Evolutionary conservation across 2,888 invertebrate genomes (phyloP).

Genomic region (Hirtodrosophila trivittata): DNA sequence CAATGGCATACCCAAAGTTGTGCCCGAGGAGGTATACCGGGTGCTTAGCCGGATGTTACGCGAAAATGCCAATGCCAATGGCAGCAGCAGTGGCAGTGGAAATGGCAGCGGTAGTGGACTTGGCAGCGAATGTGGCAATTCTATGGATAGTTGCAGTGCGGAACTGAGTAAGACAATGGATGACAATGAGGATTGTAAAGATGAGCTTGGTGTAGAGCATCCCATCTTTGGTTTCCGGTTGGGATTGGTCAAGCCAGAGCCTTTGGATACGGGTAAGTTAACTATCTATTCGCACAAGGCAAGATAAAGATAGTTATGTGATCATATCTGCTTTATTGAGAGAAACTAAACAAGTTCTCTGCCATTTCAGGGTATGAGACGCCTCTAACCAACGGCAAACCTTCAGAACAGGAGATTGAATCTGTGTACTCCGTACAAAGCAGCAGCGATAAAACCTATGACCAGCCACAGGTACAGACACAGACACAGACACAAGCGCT

Average conservation of each 20-base stretch:
- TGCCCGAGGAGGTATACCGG: slow-evolving; percentile 78
- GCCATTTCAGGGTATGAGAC: slow-evolving; percentile 73
- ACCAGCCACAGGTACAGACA: slow-evolving; percentile 1
- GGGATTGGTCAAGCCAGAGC: slow-evolving; percentile 81
- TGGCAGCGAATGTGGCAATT: slow-evolving; percentile 67
- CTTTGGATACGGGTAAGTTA: slow-evolving; percentile 78
- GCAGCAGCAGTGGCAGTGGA: slow-evolving; percentile 12
- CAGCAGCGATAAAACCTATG: slow-evolving; percentile 2
- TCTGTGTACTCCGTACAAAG: slow-evolving; percentile 34
- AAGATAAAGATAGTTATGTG: too few species aligned
- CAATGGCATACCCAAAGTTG: slow-evolving; percentile 81
- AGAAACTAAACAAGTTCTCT: background rate
- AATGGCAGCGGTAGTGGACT: slow-evolving; percentile 30
- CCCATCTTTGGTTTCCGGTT: slow-evolving; percentile 83
- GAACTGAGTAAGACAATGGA: slow-evolving; percentile 21
- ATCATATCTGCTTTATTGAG: background rate
- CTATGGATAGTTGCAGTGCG: slow-evolving; percentile 65
- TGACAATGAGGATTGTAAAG: slow-evolving; percentile 32
- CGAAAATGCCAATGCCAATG: slow-evolving; percentile 27
- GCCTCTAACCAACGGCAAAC: slow-evolving; percentile 30
- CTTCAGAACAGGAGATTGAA: slow-evolving; percentile 59
- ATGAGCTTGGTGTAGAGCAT: slow-evolving; percentile 72
- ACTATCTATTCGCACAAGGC: too few species aligned
- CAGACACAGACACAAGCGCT: background rate
- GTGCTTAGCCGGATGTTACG: slow-evolving; percentile 76